phyloP scores from a whole-genome alignment of 2,113 vertebrate species.

The Oreochromis tanganicae region DNA sequence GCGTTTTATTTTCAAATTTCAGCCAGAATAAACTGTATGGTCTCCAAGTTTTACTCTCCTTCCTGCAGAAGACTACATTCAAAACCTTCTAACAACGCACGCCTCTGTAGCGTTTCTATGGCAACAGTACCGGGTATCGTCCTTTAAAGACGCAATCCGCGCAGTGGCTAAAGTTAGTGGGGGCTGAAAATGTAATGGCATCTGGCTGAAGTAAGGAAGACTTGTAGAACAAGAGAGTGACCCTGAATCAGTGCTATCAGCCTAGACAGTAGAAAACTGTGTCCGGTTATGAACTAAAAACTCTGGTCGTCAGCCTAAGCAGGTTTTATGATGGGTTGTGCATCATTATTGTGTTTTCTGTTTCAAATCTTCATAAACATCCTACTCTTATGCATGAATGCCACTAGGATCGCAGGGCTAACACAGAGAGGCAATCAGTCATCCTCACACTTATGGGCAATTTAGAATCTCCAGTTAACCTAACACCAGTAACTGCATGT shows the following conservation, averaged over 20 bases:
- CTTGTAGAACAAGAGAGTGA: background rate
- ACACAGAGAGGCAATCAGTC: too few relatives aligned
- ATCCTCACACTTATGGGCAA: too few relatives aligned
- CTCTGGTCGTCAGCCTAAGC: slow-evolving; percentile 19
- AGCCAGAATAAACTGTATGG: background rate
- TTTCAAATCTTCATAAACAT: background rate
- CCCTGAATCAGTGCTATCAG: background rate
- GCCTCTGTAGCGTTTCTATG: background rate
- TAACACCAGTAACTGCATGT: too few relatives aligned
- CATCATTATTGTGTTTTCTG: background rate
- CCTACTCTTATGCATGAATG: background rate
- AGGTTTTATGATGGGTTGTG: background rate
- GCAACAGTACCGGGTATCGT: background rate
- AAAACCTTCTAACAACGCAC: background rate
- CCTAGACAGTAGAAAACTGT: background rate
- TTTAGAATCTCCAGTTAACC: too few relatives aligned
- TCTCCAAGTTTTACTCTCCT: background rate
- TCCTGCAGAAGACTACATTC: background rate
- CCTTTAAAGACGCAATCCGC: background rate
- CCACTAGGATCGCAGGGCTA: too few relatives aligned
- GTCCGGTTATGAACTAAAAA: background rate
- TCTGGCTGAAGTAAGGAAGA: background rate
- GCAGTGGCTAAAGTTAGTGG: background rate
- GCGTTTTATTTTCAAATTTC: background rate
- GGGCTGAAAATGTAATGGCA: background rate